These are phyloP conservation scores for Meloe dianella DNA, from an alignment of 2,888 invertebrate species.

Conservation along the genomic window DNA sequence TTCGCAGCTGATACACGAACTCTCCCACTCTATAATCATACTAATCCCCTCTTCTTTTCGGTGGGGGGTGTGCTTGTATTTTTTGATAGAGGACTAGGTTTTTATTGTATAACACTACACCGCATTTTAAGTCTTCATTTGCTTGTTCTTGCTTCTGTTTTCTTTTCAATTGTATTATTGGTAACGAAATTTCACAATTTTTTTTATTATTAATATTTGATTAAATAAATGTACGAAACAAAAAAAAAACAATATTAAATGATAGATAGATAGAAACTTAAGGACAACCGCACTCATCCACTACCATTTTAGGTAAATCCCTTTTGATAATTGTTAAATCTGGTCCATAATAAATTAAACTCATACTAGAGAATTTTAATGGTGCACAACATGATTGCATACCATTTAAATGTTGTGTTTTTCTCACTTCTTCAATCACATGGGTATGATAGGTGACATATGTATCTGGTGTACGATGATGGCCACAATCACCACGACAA, in stretches of 20 bases:
- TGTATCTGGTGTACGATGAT: constrained; percentile 79
- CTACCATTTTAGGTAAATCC: constrained; percentile 94
- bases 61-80: no score
- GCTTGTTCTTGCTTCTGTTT: neutral
- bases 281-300: constrained; percentile 94
- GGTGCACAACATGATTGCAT: constrained; percentile 93
- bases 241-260: no score
- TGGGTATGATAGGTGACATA: constrained; percentile 89
- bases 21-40: neutral
- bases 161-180: neutral
- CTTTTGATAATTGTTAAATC: constrained; percentile 91
- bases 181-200: neutral
- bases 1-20: constrained; percentile 4
- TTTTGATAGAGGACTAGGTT: no score
- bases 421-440: constrained; percentile 87
- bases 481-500: constrained; percentile 88
- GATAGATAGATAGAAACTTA: constrained; percentile 64
- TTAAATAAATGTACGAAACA: no score
- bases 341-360: constrained; percentile 89
- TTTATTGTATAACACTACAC: no score
- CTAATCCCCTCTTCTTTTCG: constrained; percentile 8
- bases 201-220: constrained; percentile 1
- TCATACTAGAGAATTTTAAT: constrained; percentile 89
- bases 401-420: constrained; percentile 74
- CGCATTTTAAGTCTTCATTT: no score